Evolutionary conservation across 2,113 vertebrate genomes (phyloP), one percentile per base, ranked within the genome.

Genomic region (Larimichthys crocea): DNA sequence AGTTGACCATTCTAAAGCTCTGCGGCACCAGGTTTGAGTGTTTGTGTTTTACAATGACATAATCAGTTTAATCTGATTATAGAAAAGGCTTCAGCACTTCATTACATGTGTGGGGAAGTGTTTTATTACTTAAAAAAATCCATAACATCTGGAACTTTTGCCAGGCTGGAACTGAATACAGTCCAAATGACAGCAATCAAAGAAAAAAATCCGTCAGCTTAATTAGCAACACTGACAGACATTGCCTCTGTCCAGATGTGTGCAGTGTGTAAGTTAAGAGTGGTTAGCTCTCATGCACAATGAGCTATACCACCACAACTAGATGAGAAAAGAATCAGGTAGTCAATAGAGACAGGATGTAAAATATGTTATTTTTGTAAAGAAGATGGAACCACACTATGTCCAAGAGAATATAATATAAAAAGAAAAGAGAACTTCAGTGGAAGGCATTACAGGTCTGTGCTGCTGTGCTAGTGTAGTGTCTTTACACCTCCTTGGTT

Each of bases 311-410:
- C 20, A 48, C 63, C 61, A n/a, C 70, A 68, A 52, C 60, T 42
- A 26, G 11, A 44, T 44, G 42, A n/a, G n/a, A 61, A 35, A 48
- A 70, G 35, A 86, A 69, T 88, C 86, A 71, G 84, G 79, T 82
- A 74, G 40, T 31, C 31, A 55, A 55, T 49, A 55, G 56, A 67
- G 16, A 24, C 7, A 19, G 69, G 16, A 61, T 76, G 12, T 78
- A 52, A 65, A 70, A 76, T 64, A 16, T 62, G 73, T 68, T 88
- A 79, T 87, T 90, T 85, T 86, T 86, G 12, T 89, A 83, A 70
- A 63, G 48, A 84, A 59, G 35, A 67, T 19, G 4, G 42, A 74
- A 59, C 24, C 17, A 78, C 10, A 57, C 24, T 62, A 73, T 62
- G 7, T 75, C 44, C 1, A 22, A 71, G 44, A 85, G 61, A 76